These are phyloP conservation scores for Dasyornis broadbenti DNA, from an alignment of 2,113 vertebrate species.

Conservation along the genomic window DNA sequence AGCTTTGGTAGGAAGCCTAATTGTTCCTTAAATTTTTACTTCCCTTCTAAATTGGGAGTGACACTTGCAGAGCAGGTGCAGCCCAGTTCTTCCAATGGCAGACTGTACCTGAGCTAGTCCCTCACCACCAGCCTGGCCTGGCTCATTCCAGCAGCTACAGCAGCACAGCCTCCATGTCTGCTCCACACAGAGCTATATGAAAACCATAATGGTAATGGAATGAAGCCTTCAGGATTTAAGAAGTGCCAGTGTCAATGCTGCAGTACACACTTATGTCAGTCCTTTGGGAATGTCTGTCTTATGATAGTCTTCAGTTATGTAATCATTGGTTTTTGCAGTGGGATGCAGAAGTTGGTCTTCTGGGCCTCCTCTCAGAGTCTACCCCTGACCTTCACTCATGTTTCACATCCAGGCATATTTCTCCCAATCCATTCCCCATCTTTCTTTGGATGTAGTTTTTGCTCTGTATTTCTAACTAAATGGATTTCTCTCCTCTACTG, in stretches of 20 bases:
- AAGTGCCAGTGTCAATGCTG: neutral
- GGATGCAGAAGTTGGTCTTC: neutral
- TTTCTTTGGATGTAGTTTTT: neutral
- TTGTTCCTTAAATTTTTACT: neutral
- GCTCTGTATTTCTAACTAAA: neutral
- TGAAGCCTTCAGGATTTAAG: neutral
- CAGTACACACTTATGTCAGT: neutral
- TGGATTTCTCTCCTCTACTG: neutral
- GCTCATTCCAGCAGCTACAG: neutral
- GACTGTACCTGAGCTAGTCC: neutral
- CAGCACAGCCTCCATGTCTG: neutral
- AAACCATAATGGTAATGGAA: neutral
- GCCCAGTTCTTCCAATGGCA: neutral
- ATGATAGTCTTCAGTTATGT: neutral
- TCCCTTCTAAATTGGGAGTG: neutral
- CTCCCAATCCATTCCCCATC: neutral
- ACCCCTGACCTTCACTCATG: neutral
- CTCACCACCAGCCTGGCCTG: neutral
- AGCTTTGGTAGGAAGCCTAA: neutral
- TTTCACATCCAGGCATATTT: neutral
- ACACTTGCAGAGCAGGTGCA: neutral
- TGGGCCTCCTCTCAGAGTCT: neutral
- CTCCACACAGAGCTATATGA: neutral
- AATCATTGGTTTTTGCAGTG: neutral
- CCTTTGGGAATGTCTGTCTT: neutral